These are phyloP conservation scores for Sebastes vulpes DNA, from an alignment of 2,797 vertebrate genomes.

Conservation along the genomic window DNA sequence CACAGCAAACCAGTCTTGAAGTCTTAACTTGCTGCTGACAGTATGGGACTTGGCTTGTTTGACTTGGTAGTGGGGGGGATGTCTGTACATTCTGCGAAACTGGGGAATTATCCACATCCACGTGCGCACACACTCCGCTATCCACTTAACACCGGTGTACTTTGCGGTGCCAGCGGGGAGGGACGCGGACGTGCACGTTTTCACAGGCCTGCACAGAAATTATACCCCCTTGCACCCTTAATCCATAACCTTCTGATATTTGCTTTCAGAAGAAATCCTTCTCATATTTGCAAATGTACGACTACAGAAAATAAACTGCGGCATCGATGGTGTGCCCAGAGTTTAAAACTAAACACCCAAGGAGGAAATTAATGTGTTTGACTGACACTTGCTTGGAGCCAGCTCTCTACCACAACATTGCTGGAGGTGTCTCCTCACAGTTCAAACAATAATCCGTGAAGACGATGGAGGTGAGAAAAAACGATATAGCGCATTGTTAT, in stretches of 20 bases:
- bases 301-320: conserved; percentile 80
- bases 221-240: conserved; percentile 40
- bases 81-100: conserved; percentile 13
- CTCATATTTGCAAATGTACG: conserved; percentile 63
- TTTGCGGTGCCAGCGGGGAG: conserved; percentile 30
- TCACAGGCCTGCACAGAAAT: conserved; percentile 40
- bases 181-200: conserved; percentile 26
- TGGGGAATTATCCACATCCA: conserved; percentile 17
- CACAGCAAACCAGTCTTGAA: conserved; percentile 13
- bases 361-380: conserved; percentile 79
- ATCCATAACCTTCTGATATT: conserved; percentile 74
- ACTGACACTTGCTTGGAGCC: conserved; percentile 69
- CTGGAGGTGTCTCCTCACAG: conserved; percentile 55
- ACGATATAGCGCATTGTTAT: conserved; percentile 49
- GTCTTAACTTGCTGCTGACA: conserved; percentile 27
- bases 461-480: conserved; percentile 59
- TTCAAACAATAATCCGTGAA: conserved; percentile 62
- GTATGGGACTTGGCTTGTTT: conserved; percentile 38
- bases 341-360: conserved; percentile 63
- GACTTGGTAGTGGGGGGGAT: conserved; percentile 23
- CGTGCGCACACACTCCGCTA: conserved; percentile 4
- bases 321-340: conserved; percentile 55
- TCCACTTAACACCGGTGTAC: conserved; percentile 36
- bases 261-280: conserved; percentile 74
- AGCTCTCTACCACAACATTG: conserved; percentile 48